phyloP scores from a whole-genome alignment of 2,888 invertebrate species.

The Cheilosia vulpina region DNA sequence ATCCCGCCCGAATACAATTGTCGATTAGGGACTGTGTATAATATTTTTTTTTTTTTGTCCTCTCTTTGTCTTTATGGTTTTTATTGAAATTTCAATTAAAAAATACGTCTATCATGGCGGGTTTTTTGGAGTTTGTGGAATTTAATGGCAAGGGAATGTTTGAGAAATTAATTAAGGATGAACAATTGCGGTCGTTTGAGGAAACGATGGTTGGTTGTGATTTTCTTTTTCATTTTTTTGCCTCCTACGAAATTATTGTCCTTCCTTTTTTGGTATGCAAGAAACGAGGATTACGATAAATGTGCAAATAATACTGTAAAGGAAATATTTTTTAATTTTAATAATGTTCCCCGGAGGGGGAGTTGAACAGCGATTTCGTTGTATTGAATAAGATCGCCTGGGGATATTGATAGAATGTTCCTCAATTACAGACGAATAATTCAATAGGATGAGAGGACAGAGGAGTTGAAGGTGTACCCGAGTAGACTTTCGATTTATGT shows the following conservation, averaged over 20 bases:
- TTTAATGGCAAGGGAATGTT: slow-evolving; percentile 29
- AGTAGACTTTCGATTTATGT: no score
- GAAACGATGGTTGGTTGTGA: slow-evolving; percentile 27
- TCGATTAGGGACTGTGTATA: slow-evolving; percentile 33
- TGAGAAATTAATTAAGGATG: slow-evolving; percentile 71
- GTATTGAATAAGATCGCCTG: no score
- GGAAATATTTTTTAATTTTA: slow-evolving; percentile 8
- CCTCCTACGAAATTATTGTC: neutral
- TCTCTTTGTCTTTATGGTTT: slow-evolving; percentile 41
- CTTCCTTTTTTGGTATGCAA: neutral
- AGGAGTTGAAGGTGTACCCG: no score
- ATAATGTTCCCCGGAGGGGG: neutral
- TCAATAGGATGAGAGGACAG: no score
- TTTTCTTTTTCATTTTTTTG: slow-evolving; percentile 9
- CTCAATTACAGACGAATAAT: no score
- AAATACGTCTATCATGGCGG: slow-evolving; percentile 46
- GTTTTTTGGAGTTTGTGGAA: slow-evolving; percentile 8
- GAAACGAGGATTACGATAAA: slow-evolving; percentile 14
- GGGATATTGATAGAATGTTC: neutral
- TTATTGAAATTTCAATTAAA: slow-evolving; percentile 73
- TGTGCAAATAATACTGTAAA: slow-evolving; percentile 38
- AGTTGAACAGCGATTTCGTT: no score
- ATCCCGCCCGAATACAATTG: slow-evolving; percentile 22
- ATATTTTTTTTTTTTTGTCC: slow-evolving; percentile 1
- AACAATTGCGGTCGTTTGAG: slow-evolving; percentile 67